Evolutionary conservation across 2,113 vertebrate species (phyloP), one percentile per base, ranked within the genome.

Genomic region (Tragelaphus scriptus): DNA sequence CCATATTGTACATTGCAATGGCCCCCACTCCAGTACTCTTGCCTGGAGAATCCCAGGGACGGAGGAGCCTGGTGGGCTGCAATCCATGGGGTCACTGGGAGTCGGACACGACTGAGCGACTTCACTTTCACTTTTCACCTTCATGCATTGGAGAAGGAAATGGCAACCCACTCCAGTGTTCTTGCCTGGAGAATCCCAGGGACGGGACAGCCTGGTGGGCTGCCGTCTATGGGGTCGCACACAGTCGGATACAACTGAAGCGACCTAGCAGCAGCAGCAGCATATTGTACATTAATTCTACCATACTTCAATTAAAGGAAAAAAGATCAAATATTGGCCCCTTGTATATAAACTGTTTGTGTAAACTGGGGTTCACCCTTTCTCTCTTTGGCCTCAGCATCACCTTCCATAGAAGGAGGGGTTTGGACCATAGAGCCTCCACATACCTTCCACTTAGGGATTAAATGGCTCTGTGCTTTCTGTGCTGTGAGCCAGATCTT

Each of bases 31-130:
- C 61, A 63, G 30, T 16, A 7, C 61, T 63, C 61, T 63, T 7
- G 61, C 61, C 61, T 63, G 61, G 30, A 63, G 3, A 63, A 16
- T 16, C 61, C 61, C 14, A 3, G 4, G 30, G 6, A 63, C 1
- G 0, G 14, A 63, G 61, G 61, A 63, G 61, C 30, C 61, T 63
- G 3, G 30, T 32, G 15, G 61, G 61, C 14, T 63, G 61, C 3
- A 63, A 14, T 63, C 28, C 30, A 7, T 4, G 6, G 28, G 61
- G 61, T 63, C 30, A 0, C 61, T 16, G 3, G 1, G 61, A 63
- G 61, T 32, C 3, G 5, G 61, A 32, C 6, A 16, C 0, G 6
- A 63, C 61, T 63, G 61, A 63, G 61, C 1, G 0, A 63, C 61
- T 32, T 61, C 59, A 28, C 11, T 61, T 61, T 61, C 59, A 61